These are phyloP conservation scores for Eunapius fragilis DNA, from an alignment of 37 sponge, comb jelly and placozoan species.

Conservation along the genomic window DNA sequence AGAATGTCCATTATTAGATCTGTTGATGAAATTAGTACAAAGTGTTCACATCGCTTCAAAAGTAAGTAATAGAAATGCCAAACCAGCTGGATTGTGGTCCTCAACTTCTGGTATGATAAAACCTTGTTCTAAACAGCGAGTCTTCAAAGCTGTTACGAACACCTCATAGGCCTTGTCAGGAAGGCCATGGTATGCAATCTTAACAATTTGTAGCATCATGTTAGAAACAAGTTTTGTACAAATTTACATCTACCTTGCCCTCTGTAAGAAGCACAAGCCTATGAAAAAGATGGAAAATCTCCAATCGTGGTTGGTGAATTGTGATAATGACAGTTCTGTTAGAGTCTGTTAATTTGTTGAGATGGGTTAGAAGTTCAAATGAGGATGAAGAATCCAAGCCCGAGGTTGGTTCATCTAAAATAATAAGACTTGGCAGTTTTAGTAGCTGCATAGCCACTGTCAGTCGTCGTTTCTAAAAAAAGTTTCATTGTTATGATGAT, in stretches of 20 bases:
- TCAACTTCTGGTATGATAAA: slow-evolving; percentile 18
- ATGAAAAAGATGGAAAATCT: slow-evolving; percentile 81
- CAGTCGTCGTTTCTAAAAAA: slow-evolving; percentile 66
- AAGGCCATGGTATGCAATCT: slow-evolving; percentile 5
- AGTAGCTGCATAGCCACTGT: slow-evolving; percentile 81
- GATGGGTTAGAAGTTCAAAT: slow-evolving; percentile 67
- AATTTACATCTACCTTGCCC: slow-evolving; percentile 69
- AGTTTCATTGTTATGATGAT: background rate
- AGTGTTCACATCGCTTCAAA: background rate
- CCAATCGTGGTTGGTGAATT: slow-evolving; percentile 80
- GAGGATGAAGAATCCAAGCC: slow-evolving; percentile 80
- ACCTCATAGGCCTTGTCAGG: slow-evolving; percentile 9
- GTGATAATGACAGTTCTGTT: slow-evolving; percentile 80
- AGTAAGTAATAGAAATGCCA: background rate
- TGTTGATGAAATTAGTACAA: background rate
- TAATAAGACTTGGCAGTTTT: slow-evolving; percentile 70
- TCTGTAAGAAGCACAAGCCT: slow-evolving; percentile 65
- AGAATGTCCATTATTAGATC: slow-evolving; percentile 74
- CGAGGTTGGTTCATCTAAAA: slow-evolving; percentile 90
- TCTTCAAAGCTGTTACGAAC: slow-evolving; percentile 19
- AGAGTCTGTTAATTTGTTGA: slow-evolving; percentile 56
- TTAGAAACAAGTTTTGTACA: too few relatives aligned
- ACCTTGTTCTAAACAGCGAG: background rate
- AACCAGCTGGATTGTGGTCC: background rate
- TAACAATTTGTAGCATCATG: background rate